phyloP scores from a whole-genome alignment of 2,797 vertebrate genomes.

The Scleropages formosus region DNA sequence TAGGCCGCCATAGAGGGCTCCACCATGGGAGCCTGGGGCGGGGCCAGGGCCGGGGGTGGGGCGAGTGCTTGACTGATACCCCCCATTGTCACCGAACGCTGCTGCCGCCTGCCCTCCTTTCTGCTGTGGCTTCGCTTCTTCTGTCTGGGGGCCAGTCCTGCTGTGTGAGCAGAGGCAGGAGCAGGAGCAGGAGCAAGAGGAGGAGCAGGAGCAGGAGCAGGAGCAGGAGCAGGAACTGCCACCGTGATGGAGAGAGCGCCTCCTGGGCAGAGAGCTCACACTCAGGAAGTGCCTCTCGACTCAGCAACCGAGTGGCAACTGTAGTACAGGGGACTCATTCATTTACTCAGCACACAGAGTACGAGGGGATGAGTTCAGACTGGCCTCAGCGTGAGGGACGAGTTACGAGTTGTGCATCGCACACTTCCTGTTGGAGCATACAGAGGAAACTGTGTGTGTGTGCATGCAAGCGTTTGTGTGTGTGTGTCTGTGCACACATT shows the following conservation, averaged over 20 bases:
- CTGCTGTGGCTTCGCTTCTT: conserved; percentile 84
- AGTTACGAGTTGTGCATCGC: too few relatives aligned
- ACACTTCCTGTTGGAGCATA: too few relatives aligned
- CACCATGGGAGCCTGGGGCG: conserved; percentile 51
- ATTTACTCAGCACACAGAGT: background rate
- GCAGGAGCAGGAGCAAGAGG: too few relatives aligned
- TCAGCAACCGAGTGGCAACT: too few relatives aligned
- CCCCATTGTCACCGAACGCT: conserved; percentile 52
- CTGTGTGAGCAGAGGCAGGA: background rate
- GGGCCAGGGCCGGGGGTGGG: conserved; percentile 61
- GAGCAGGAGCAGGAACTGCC: too few relatives aligned
- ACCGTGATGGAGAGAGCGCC: too few relatives aligned
- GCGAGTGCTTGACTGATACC: conserved; percentile 14
- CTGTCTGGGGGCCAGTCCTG: conserved; percentile 82
- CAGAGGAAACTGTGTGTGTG: conserved; percentile 7
- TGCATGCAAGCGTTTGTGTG: too few relatives aligned
- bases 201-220: too few relatives aligned
- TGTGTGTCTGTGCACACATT: too few relatives aligned
- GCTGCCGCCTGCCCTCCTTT: conserved; percentile 85
- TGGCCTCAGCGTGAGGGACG: background rate
- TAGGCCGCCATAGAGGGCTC: conserved; percentile 69
- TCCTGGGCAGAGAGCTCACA: too few relatives aligned
- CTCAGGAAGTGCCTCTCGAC: too few relatives aligned
- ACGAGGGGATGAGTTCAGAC: background rate
- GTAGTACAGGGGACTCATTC: too few relatives aligned